Evolutionary conservation across 2,113 vertebrate species (phyloP).

Genomic region (Columbina picui): DNA sequence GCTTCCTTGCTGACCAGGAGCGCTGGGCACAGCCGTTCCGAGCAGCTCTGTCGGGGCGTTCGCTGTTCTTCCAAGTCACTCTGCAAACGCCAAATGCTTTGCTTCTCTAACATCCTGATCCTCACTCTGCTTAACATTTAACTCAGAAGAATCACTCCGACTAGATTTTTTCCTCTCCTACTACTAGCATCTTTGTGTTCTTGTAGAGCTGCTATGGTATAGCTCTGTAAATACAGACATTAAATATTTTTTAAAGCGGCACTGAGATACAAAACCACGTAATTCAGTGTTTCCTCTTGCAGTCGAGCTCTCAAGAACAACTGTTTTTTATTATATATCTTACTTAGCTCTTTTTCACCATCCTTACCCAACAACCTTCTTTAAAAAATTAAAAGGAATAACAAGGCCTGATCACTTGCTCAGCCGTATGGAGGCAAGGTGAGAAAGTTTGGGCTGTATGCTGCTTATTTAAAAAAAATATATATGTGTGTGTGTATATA

Average conservation of each 20-base stretch:
- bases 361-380: accelerated
- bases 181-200: neutral
- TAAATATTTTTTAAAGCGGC: neutral
- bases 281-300: neutral
- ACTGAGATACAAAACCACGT: neutral
- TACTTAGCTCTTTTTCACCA: neutral
- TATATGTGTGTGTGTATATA: no score
- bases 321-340: neutral
- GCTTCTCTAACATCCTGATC: neutral
- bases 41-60: neutral
- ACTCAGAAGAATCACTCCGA: neutral
- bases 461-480: neutral
- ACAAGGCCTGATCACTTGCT: neutral
- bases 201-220: neutral
- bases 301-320: neutral
- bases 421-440: neutral
- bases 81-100: neutral
- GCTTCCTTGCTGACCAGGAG: neutral
- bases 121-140: neutral
- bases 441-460: neutral
- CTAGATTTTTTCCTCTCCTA: neutral
- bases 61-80: neutral
- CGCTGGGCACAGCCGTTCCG: accelerated
- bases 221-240: neutral
- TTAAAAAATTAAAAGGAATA: neutral